Conservation (phyloP, 2,888 invertebrate genomes). For the Electrophaes corylata region DNA sequence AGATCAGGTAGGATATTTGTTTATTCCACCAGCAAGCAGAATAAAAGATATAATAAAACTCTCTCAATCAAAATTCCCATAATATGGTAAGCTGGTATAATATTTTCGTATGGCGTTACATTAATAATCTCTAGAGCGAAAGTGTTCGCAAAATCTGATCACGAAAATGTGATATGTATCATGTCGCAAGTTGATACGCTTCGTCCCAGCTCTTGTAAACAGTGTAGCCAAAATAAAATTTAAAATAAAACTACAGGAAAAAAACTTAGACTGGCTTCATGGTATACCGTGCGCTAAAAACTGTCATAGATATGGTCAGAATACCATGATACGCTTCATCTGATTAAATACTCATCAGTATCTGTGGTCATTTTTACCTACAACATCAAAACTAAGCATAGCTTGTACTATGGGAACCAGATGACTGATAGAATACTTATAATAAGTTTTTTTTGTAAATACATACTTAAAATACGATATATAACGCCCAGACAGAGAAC, state of each 20-base stretch:
- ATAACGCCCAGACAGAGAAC: no score
- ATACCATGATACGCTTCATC: neutral
- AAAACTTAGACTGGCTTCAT: conserved; percentile 6
- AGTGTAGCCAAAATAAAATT: conserved; percentile 14
- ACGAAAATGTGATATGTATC: conserved; percentile 27
- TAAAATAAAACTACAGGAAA: conserved; percentile 16
- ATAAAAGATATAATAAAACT: no score
- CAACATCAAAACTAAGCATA: no score
- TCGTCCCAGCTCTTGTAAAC: conserved; percentile 10
- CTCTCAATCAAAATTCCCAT: conserved; percentile 4
- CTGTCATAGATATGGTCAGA: conserved; percentile 12
- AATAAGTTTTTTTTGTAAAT: no score
- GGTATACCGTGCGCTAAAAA: conserved; percentile 6
- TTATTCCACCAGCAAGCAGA: no score
- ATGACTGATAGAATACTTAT: no score
- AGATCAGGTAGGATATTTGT: no score
- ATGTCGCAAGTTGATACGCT: conserved; percentile 25
- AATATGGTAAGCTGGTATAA: neutral
- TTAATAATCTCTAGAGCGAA: neutral
- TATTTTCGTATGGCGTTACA: neutral
- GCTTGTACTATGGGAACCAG: no score
- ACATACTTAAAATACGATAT: no score
- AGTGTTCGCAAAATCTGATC: conserved; percentile 10
- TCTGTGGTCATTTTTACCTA: no score
- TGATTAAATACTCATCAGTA: conserved; percentile 6